These are phyloP conservation scores for Ceratotherium simum DNA, from an alignment of 2,113 vertebrate species.

Conservation along the genomic window DNA sequence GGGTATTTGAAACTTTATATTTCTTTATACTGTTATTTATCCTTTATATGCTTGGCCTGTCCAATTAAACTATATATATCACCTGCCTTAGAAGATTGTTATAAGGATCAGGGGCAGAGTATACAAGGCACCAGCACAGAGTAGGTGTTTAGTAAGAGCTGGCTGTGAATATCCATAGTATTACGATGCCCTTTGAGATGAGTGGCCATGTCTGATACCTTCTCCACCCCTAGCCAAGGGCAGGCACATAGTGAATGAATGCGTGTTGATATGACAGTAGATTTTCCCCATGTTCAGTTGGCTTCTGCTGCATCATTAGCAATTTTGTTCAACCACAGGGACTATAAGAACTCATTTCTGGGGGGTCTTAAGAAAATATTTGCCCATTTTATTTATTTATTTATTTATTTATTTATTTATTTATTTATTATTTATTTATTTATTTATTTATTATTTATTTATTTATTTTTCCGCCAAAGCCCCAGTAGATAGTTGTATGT, in stretches of 20 bases:
- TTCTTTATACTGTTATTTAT: not conserved
- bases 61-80: not conserved
- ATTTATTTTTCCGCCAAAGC: too few relatives aligned
- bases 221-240: not conserved
- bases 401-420: too few relatives aligned
- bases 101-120: not conserved
- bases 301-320: not conserved
- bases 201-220: not conserved
- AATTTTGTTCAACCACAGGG: not conserved
- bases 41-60: not conserved
- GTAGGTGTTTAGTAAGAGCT: not conserved
- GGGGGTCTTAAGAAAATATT: not conserved
- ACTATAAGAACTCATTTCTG: not conserved
- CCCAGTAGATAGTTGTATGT: too few relatives aligned
- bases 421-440: too few relatives aligned
- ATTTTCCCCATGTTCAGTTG: accelerated
- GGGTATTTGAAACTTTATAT: not conserved
- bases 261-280: too few relatives aligned
- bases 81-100: not conserved
- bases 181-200: not conserved
- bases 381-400: not conserved
- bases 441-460: not conserved
- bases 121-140: not conserved
- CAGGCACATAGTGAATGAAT: not conserved
- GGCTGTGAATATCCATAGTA: not conserved